Evolutionary conservation across 92 coral and sea anemone species (phyloP).

Genomic region (Meandrina meandrites): DNA sequence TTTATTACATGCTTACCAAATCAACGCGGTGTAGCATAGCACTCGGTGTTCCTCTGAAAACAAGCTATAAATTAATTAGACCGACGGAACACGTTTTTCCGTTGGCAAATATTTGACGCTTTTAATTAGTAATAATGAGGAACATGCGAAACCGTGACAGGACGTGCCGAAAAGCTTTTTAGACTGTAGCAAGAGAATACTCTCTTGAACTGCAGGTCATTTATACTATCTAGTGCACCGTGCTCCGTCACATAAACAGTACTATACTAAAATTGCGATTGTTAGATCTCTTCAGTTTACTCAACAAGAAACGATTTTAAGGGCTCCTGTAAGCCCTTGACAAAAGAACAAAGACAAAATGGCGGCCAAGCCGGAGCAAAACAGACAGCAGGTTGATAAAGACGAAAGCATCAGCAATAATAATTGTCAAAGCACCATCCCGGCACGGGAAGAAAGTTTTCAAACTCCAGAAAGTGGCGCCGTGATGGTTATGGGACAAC

Average conservation of each 20-base stretch:
- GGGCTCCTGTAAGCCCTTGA: not conserved
- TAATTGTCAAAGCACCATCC: not conserved
- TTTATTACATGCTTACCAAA: not conserved
- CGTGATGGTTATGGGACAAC: not conserved
- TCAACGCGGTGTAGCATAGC: not conserved
- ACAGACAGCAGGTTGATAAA: not conserved
- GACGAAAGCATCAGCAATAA: not conserved
- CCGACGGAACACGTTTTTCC: not conserved
- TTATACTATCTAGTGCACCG: not conserved
- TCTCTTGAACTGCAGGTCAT: too few species aligned
- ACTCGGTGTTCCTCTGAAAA: not conserved
- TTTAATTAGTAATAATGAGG: not conserved
- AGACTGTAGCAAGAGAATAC: too few species aligned
- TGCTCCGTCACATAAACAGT: not conserved
- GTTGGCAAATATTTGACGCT: not conserved
- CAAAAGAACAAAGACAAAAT: slow-evolving; percentile 5
- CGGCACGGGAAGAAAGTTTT: not conserved
- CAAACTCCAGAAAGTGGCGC: not conserved
- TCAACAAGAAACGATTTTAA: not conserved
- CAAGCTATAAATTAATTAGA: not conserved
- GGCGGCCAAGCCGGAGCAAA: not conserved
- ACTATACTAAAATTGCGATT: slow-evolving; percentile 2
- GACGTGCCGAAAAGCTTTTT: not conserved
- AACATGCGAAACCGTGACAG: not conserved
- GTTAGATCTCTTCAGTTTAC: not conserved